Evolutionary conservation across 1,140 invertebrate species (phyloP), one percentile per base, ranked within the genome.

Genomic region (Ericerus pela): DNA sequence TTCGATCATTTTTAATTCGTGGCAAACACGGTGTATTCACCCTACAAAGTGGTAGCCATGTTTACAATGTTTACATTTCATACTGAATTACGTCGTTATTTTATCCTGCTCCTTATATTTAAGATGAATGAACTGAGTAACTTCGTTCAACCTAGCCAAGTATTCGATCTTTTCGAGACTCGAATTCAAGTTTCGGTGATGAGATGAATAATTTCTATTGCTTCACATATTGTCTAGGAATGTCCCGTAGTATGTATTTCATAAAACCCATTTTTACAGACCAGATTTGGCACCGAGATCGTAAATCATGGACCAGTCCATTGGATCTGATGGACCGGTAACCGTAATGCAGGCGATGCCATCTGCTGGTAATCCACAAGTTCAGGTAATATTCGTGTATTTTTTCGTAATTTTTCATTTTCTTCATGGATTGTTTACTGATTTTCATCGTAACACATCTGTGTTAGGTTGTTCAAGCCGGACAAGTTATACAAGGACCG

Each of bases 401-500:
- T 24, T 4, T 36, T n/a, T 52, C 12, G 27, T n/a, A 12, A 12
- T 2, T 6, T 10, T 26, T 10, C n/a, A 16, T 29, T 1, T 8
- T 47, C 18, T n/a, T n/a, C n/a, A n/a, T n/a, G n/a, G n/a, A n/a
- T n/a, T n/a, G n/a, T n/a, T n/a, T n/a, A n/a, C n/a, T n/a, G n/a
- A n/a, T 22, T 14, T 16, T 54, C 26, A 43, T 36, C 41, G 12
- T 12, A 16, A 18, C 30, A 55, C 37, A 43, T 29, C n/a, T 38
- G 2, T 56, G 31, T 24, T 70, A 74, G 62, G 70, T 75, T 2
- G 70, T 75, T 2, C 73, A 75, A 51, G 71, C 73, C 65, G 70
- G 72, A 22, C 74, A 75, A 69, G 65, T 75, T 2, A 61, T 67
- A 36, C 64, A 64, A 26, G 61, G 62, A 5, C 41, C 61, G 16